These are phyloP conservation scores for Montipora capricornis DNA, from an alignment of 64 coral and sea anemone species.

Conservation along the genomic window DNA sequence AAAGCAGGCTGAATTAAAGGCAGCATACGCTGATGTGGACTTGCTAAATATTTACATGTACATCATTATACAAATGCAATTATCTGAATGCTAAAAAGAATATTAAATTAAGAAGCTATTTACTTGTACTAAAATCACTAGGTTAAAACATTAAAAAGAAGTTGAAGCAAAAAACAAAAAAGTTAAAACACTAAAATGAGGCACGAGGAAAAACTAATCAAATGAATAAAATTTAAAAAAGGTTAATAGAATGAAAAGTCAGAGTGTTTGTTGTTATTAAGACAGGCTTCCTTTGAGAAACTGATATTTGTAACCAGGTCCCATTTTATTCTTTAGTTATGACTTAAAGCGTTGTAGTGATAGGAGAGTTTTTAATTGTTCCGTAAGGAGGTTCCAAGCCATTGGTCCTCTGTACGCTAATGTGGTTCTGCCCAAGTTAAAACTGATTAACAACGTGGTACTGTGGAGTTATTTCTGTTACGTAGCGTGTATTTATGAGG, in stretches of 20 bases:
- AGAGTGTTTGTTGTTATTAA: background rate
- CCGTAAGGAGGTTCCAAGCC: background rate
- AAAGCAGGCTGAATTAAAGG: background rate
- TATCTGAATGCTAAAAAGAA: background rate
- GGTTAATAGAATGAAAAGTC: background rate
- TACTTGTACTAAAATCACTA: too few species aligned
- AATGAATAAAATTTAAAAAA: too few species aligned
- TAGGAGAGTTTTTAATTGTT: background rate
- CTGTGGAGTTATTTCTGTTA: too few species aligned
- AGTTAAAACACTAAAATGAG: too few species aligned
- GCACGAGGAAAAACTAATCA: too few species aligned
- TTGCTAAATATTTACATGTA: background rate
- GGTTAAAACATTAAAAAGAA: too few species aligned
- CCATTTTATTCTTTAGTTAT: background rate
- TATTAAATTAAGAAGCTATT: too few species aligned
- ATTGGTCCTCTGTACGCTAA: background rate
- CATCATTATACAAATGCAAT: background rate
- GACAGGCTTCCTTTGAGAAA: background rate
- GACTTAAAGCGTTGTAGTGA: background rate
- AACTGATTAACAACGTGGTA: background rate
- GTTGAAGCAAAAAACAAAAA: too few species aligned
- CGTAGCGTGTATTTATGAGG: too few species aligned
- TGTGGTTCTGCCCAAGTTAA: background rate
- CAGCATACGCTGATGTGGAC: background rate
- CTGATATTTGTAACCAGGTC: background rate